Conservation (phyloP, 1,140 invertebrate genomes). For the Ceratosolen fusciceps region DNA sequence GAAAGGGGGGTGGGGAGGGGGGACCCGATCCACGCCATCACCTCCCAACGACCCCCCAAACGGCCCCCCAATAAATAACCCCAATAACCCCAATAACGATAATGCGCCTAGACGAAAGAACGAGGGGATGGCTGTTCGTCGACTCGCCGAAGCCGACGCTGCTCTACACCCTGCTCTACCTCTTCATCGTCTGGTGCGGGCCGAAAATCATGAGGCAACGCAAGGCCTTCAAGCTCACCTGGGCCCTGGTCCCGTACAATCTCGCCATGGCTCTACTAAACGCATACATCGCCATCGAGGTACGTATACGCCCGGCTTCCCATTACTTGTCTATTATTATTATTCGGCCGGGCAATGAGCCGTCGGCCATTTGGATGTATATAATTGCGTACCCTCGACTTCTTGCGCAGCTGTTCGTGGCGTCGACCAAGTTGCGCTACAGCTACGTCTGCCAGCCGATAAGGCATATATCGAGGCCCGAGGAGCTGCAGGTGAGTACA, state of each 20-base stretch:
- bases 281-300: constrained; percentile 86
- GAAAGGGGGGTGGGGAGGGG: no score
- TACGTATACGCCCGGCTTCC: constrained; percentile 55
- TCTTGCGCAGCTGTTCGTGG: constrained; percentile 80
- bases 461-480: constrained; percentile 82
- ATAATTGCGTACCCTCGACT: no score
- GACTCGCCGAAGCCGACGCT: constrained; percentile 86
- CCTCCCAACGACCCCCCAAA: no score
- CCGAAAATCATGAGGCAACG: constrained; percentile 88
- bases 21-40: no score
- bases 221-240: constrained; percentile 83
- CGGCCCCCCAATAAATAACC: no score
- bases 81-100: no score
- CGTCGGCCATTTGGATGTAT: no score
- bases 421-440: constrained; percentile 84
- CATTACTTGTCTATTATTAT: not conserved
- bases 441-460: constrained; percentile 93
- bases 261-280: constrained; percentile 87
- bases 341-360: not conserved
- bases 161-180: constrained; percentile 82
- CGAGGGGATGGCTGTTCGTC: constrained; percentile 89
- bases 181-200: constrained; percentile 85
- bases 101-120: constrained; percentile 80
- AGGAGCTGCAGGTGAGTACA: constrained; percentile 84
- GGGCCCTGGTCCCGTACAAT: constrained; percentile 88